Evolutionary conservation across 2,888 invertebrate species (phyloP), one percentile per base, ranked within the genome.

Genomic region (Drosophila paramelanica): DNA sequence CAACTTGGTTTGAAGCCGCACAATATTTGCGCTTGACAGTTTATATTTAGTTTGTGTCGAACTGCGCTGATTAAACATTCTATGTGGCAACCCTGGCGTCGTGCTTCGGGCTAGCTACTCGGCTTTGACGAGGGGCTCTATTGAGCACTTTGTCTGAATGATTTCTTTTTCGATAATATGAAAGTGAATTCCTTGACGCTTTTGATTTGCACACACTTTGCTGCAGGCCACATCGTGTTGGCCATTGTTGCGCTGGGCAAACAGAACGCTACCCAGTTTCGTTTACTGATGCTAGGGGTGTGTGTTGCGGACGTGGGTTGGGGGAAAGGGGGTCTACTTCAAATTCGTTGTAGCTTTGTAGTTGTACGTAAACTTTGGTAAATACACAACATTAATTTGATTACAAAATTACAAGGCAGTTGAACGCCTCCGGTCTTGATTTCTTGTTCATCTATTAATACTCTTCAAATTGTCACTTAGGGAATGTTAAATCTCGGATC

Each of bases 351-450:
- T 68, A 23, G 68, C 52, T 43, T 45, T 61, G 45, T 56, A 33
- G 42, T 57, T 57, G 33, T 25, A 23, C 52, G 62, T 43, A 68
- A 77, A 75, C 67, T 77, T 80, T 67, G 71, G 74, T 74, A 83
- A 79, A 77, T 79, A 87, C 82, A 87, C 82, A 87, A 77, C 58
- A 73, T 73, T 85, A 84, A 84, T 82, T 83, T 88, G 73, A 79
- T 83, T 76, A 79, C 73, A 67, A 77, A 77, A 56, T 88, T 81
- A 67, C 58, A 73, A 77, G 73, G 57, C 77, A 79, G 25, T 65
- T 55, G 23, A 58, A n/a, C 11, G 73, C 75, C 60, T 36, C 41
- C 7, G 59, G 73, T 39, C 20, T 17, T 64, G 51, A 77, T 69
- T 77, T 62, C 47, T 14, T 42, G 59, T 25, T 53, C 60, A 53